Evolutionary conservation across 2,113 vertebrate species (phyloP).

Genomic region (Grus americana): DNA sequence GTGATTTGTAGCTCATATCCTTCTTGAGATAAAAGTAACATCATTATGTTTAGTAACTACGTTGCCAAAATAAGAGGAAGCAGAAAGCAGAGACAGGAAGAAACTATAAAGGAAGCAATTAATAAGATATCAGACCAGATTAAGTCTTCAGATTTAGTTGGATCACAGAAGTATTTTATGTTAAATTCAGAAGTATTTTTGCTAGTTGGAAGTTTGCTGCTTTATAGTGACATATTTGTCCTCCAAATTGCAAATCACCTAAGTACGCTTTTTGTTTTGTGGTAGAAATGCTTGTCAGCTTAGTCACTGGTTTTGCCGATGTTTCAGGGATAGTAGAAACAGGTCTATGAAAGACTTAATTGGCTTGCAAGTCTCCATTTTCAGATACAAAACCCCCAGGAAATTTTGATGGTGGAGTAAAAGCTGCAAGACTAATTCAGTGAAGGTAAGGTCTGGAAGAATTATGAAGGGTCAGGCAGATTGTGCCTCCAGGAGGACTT

Average conservation of each 20-base stretch:
- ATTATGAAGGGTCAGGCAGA: slow-evolving; percentile 4
- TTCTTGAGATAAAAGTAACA: neutral
- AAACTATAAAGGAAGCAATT: neutral
- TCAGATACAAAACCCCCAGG: neutral
- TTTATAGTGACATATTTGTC: neutral
- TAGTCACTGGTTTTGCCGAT: neutral
- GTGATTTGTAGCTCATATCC: neutral
- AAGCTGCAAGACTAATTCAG: neutral
- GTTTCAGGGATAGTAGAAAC: neutral
- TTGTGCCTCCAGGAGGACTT: neutral
- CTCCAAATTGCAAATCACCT: neutral
- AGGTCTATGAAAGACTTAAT: neutral
- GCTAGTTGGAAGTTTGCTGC: neutral
- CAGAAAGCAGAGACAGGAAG: neutral
- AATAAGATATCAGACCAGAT: neutral
- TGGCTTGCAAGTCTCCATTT: neutral
- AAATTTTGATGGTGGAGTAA: neutral
- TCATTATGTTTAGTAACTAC: neutral
- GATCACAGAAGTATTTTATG: neutral
- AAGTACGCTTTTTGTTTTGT: neutral
- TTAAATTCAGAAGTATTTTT: neutral
- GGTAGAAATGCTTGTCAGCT: neutral
- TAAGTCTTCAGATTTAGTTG: neutral
- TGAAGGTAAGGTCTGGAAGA: neutral
- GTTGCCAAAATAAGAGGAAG: neutral